Percentiles rank a stretch among this genome's conserved stretches.
These are phyloP conservation scores for Carterocephalus palaemon DNA, from an alignment of 2,888 invertebrate genomes.

Conservation along the genomic window DNA sequence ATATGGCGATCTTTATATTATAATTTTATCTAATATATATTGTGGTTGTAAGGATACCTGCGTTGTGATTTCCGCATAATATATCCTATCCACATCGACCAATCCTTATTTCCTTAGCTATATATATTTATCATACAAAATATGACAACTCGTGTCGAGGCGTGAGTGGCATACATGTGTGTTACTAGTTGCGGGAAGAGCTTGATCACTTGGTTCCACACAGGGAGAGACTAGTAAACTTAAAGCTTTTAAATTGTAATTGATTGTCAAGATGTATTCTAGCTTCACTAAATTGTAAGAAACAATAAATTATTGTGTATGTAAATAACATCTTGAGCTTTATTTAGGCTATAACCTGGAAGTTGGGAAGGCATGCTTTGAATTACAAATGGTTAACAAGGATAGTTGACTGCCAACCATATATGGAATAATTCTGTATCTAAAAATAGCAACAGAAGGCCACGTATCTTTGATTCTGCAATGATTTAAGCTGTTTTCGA, in stretches of 20 bases:
- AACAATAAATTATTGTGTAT: conserved; percentile 80
- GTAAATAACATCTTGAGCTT: conserved; percentile 74
- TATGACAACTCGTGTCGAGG: conserved; percentile 39
- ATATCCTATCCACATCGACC: conserved; percentile 57
- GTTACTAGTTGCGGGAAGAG: conserved; percentile 62
- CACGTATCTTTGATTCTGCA: too few relatives aligned
- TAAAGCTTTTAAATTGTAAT: conserved; percentile 76
- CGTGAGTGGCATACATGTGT: conserved; percentile 63
- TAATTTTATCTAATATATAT: conserved; percentile 83
- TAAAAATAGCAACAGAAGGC: too few relatives aligned
- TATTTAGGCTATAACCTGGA: conserved; percentile 69
- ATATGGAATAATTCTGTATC: too few relatives aligned
- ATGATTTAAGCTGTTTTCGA: too few relatives aligned
- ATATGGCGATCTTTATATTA: conserved; percentile 80
- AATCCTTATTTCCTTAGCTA: conserved; percentile 54
- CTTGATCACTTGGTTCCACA: conserved; percentile 65
- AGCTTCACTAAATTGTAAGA: conserved; percentile 79
- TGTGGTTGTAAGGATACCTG: conserved; percentile 84
- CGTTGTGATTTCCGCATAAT: conserved; percentile 74
- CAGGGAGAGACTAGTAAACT: conserved; percentile 65
- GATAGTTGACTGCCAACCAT: too few relatives aligned
- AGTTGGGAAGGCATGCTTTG: conserved; percentile 44
- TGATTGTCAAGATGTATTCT: conserved; percentile 76
- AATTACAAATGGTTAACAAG: too few relatives aligned
- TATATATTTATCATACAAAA: conserved; percentile 37